Evolutionary conservation across 2,797 vertebrate genomes (phyloP), one percentile per base, ranked within the genome.

Genomic region (Myotis planiceps): DNA sequence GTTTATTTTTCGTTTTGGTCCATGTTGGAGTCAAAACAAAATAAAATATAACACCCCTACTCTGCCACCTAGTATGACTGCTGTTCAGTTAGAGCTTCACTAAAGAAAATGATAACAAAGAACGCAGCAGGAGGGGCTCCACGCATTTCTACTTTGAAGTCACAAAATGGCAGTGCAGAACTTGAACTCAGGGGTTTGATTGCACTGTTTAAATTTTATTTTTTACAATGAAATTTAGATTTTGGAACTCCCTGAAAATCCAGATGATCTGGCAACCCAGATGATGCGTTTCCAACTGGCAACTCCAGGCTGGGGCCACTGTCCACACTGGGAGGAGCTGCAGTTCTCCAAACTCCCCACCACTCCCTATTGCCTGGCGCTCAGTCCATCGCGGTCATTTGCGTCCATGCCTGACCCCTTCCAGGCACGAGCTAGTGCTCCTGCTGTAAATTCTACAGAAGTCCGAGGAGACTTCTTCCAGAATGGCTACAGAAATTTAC

Each of bases 331-430:
- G 25, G n/a, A 72, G 53, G 47, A 63, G 12, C 25, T 19, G 39
- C 47, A 0, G 27, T 3, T 32, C 10, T 10, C 83, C 37, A 3
- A 1, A 9, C 23, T 32, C 37, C 21, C 3, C 53, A 15, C 65
- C 9, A 5, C n/a, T 10, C 21, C 63, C 87, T n/a, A 2, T 3
- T 1, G 32, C 58, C 39, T 0, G 4, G 14, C 0, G 0, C 42
- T 23, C 19, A 1, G 27, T 1, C n/a, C 5, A 0, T 0, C 12
- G 12, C 0, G 0, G 15, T 25, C 27, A 0, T 5, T 21, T 23
- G 12, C 63, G 3, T 42, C 19, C 19, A 29, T 4, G 9, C 37
- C 72, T 18, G 45, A 58, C 3, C 51, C 8, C 34, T 5, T 6
- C 34, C 4, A 1, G 0, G 6, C 3, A 0, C 0, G 10, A 25